Conservation (phyloP, 1,140 invertebrate genomes). For the Physella acuta region DNA sequence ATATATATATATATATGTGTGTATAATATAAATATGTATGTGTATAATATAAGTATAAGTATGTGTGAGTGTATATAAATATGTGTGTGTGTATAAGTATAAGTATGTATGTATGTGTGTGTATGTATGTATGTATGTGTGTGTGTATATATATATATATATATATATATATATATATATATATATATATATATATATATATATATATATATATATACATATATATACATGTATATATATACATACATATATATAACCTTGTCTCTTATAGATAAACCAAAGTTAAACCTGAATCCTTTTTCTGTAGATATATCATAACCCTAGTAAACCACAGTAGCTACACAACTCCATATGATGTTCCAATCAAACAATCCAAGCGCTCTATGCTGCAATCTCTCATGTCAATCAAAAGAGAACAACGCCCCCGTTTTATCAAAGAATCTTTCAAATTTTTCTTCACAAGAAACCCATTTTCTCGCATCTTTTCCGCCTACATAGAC, state of each 20-base stretch:
- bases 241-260: too few species aligned
- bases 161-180: too few species aligned
- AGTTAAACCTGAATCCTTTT: not conserved
- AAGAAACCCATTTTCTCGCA: constrained; percentile 22
- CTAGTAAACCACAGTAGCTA: constrained; percentile 4
- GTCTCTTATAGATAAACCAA: too few species aligned
- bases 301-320: constrained; percentile 18
- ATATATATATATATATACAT: too few species aligned
- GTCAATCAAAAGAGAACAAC: not conserved
- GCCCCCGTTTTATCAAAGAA: not conserved
- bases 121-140: too few species aligned
- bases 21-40: not conserved
- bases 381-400: not conserved
- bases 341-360: constrained; percentile 18
- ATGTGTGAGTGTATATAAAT: not conserved
- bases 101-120: not conserved
- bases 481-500: constrained; percentile 27
- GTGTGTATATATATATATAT: too few species aligned
- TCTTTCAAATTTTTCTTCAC: constrained; percentile 19
- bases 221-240: too few species aligned
- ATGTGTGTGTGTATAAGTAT: not conserved
- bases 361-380: not conserved
- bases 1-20: not conserved
- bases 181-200: too few species aligned
- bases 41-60: not conserved